Conservation (phyloP, 2,888 invertebrate species). For the Nomada hirtipes region DNA sequence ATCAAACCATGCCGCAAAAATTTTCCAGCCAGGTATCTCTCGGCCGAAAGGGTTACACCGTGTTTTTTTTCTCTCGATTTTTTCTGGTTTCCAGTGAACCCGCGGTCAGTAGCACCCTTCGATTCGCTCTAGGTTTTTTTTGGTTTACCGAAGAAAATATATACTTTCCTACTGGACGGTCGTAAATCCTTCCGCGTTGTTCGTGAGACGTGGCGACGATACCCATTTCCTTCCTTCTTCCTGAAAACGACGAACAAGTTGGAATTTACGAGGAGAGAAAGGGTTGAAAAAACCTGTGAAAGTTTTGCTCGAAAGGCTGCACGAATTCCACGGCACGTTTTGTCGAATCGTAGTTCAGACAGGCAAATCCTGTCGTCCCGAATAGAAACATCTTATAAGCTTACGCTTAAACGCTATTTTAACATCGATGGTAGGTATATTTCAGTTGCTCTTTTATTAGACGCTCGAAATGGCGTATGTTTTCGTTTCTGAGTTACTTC, state of each 20-base stretch:
- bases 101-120: slow-evolving; percentile 71
- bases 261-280: slow-evolving; percentile 29
- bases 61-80: slow-evolving; percentile 74
- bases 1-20: slow-evolving; percentile 10
- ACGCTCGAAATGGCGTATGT: background rate
- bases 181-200: slow-evolving; percentile 58
- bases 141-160: slow-evolving; percentile 34
- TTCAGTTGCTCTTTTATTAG: slow-evolving; percentile 3
- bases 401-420: background rate
- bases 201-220: slow-evolving; percentile 21
- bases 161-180: slow-evolving; percentile 14
- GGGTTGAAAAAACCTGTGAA: slow-evolving; percentile 18
- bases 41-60: slow-evolving; percentile 55
- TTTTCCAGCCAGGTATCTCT: slow-evolving; percentile 49
- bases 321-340: background rate
- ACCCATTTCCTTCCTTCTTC: background rate
- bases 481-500: slow-evolving; percentile 13
- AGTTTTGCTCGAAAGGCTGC: background rate
- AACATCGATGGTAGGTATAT: background rate
- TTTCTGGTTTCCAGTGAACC: slow-evolving; percentile 74
- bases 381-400: background rate
- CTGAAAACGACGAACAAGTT: slow-evolving; percentile 17
- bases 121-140: slow-evolving; percentile 66
- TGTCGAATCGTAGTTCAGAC: background rate
- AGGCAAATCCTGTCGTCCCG: background rate